These are phyloP conservation scores for Stegophylla sp. DNA, from an alignment of 2,888 invertebrate species.

Conservation along the genomic window DNA sequence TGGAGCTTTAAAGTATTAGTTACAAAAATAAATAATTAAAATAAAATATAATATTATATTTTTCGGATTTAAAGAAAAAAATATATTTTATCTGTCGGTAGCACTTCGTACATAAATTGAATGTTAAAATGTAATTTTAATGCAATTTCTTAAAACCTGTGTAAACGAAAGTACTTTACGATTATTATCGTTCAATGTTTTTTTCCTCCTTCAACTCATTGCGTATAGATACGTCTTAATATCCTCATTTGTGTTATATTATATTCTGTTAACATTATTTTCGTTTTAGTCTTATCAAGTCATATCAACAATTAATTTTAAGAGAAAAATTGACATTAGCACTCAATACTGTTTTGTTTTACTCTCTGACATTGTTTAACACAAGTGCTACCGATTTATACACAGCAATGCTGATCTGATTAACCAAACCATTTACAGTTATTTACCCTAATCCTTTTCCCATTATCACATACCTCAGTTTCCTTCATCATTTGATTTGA, in stretches of 20 bases:
- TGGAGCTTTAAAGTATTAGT: neutral
- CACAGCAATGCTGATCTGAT: neutral
- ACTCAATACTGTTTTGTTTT: neutral
- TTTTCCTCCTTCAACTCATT: neutral
- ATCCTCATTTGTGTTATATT: neutral
- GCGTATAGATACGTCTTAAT: neutral
- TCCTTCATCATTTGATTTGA: conserved; percentile 27
- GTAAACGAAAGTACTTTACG: too few species aligned
- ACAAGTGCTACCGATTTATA: neutral
- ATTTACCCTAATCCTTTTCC: neutral
- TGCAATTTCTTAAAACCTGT: too few species aligned
- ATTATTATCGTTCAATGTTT: neutral
- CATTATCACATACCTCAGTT: conserved; percentile 25
- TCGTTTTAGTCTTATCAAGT: neutral
- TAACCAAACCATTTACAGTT: neutral
- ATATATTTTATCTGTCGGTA: conserved; percentile 10
- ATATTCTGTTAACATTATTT: neutral
- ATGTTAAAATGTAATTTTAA: too few species aligned
- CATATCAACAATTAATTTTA: conserved; percentile 17
- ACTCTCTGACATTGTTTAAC: neutral
- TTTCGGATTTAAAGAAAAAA: neutral
- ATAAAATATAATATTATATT: neutral
- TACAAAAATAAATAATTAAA: too few species aligned
- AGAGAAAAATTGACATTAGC: neutral
- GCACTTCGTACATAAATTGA: conserved; percentile 3